Evolutionary conservation across 2,888 invertebrate genomes (phyloP), one percentile per base, ranked within the genome.

Genomic region (Bombyx huttoni): DNA sequence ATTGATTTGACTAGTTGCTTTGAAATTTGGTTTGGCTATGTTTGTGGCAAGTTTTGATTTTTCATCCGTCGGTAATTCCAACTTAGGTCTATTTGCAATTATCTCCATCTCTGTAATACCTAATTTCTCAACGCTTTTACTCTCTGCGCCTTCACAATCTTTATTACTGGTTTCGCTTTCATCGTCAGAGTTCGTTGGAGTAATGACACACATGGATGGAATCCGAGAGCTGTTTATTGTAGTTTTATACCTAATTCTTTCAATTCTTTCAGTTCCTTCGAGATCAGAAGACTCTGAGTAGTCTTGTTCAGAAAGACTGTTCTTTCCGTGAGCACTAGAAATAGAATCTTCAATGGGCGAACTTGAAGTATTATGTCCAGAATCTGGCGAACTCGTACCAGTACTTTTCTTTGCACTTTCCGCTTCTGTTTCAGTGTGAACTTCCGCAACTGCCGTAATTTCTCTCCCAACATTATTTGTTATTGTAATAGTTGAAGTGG

Each of bases 161-260:
- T 80, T 85, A 53, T 66, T 70, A 61, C 78, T 80, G 46, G 66
- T 72, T 72, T 91, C 89, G 59, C 92, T 92, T 75, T 96, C 96
- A 67, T 96, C 96, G 63, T 96, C 96, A 58, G 96, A 96, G 56
- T 94, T 94, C 0, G 93, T 93, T 6, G 96, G 96, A 13, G 96
- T 96, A 50, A 96, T 96, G 3, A 96, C 95, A 78, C 96, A 97
- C 93, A 97, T 94, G 7, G 96, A 96, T 1, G 97, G 97, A 69
- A 97, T 97, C 62, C 96, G 90, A 62, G 94, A 94, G 51, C 94
- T 94, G 68, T 94, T 95, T 48, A 97, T 94, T 1, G 94, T 93
- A 0, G 96, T 97, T 82, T 96, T 97, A 48, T 93, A 93, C 56
- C 95, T 89, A 58, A 96, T 94, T 61, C 96, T 89, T 78, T 96